A percentile compares a stretch with the other conserved stretches of the same genome.
These are phyloP conservation scores for Diplazon laetatorius DNA, from an alignment of 2,888 invertebrate species.

Conservation along the genomic window DNA sequence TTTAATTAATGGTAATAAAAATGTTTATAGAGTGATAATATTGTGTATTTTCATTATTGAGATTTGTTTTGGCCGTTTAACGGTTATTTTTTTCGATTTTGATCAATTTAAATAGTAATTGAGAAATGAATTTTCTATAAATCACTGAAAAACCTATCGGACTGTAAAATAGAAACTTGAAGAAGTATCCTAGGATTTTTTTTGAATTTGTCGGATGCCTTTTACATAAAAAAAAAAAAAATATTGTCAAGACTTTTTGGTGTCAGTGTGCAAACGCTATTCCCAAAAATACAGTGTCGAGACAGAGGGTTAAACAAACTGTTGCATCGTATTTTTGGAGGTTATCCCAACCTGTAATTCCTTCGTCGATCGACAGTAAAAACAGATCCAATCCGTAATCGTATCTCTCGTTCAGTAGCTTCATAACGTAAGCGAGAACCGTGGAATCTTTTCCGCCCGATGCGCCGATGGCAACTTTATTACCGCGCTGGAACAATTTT, in stretches of 20 bases:
- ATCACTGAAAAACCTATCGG: too few relatives aligned
- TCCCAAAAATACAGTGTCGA: neutral
- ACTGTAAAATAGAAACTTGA: too few relatives aligned
- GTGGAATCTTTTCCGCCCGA: slow-evolving; percentile 99
- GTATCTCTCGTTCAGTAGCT: slow-evolving; percentile 94
- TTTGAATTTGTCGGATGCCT: too few relatives aligned
- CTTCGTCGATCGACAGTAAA: slow-evolving; percentile 98
- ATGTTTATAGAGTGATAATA: too few relatives aligned
- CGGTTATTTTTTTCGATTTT: too few relatives aligned
- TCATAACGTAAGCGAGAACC: slow-evolving; percentile 96
- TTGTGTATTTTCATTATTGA: too few relatives aligned
- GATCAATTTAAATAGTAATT: slow-evolving; percentile 11
- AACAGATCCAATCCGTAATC: slow-evolving; percentile 95
- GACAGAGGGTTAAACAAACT: neutral
- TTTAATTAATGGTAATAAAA: slow-evolving; percentile 1
- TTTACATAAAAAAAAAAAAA: slow-evolving; percentile 4
- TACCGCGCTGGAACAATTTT: slow-evolving; percentile 91
- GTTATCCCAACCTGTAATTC: slow-evolving; percentile 89
- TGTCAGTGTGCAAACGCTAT: too few relatives aligned
- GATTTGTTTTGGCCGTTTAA: too few relatives aligned
- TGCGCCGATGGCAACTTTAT: slow-evolving; percentile 96
- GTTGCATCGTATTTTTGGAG: neutral
- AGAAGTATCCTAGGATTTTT: too few relatives aligned
- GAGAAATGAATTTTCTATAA: too few relatives aligned
- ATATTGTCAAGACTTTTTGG: too few relatives aligned